These are phyloP conservation scores for Drosophila navojoa DNA, from an alignment of 1,140 invertebrate species.

Conservation along the genomic window DNA sequence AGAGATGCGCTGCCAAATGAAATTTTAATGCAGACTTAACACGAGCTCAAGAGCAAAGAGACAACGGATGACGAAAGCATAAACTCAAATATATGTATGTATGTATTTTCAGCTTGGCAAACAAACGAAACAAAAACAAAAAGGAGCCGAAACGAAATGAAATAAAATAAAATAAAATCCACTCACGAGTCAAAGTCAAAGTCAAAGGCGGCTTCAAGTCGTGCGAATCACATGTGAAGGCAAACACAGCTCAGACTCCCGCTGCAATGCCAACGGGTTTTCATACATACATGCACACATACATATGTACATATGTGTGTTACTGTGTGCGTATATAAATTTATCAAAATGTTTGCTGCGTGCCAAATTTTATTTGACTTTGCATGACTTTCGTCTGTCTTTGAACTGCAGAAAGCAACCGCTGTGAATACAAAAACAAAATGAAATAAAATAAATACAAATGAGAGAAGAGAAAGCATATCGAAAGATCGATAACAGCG, in stretches of 20 bases:
- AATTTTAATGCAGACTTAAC: constrained; percentile 61
- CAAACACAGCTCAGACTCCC: constrained; percentile 10
- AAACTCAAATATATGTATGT: constrained; percentile 62
- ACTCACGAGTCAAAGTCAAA: constrained; percentile 18
- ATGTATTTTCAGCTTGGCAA: constrained; percentile 49
- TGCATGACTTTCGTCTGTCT: constrained; percentile 69
- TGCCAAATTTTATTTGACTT: constrained; percentile 70
- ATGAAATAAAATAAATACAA: no score
- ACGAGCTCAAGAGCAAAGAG: constrained; percentile 13
- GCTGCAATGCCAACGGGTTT: constrained; percentile 2
- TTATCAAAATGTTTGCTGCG: constrained; percentile 61
- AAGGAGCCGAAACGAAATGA: not conserved
- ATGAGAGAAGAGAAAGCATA: not conserved
- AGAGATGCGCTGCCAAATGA: constrained; percentile 36
- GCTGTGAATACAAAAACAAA: not conserved
- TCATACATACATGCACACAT: not conserved
- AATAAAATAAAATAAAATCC: constrained; percentile 5
- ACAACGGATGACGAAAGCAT: constrained; percentile 21
- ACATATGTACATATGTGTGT: not conserved
- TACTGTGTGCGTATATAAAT: constrained; percentile 44
- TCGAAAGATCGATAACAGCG: not conserved
- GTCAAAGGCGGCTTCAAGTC: constrained; percentile 29
- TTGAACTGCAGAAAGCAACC: constrained; percentile 27
- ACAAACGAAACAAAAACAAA: constrained; percentile 33
- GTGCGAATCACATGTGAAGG: constrained; percentile 42